phyloP scores from a whole-genome alignment of 2,888 invertebrate genomes.

The Alviniconcha strummeri region DNA sequence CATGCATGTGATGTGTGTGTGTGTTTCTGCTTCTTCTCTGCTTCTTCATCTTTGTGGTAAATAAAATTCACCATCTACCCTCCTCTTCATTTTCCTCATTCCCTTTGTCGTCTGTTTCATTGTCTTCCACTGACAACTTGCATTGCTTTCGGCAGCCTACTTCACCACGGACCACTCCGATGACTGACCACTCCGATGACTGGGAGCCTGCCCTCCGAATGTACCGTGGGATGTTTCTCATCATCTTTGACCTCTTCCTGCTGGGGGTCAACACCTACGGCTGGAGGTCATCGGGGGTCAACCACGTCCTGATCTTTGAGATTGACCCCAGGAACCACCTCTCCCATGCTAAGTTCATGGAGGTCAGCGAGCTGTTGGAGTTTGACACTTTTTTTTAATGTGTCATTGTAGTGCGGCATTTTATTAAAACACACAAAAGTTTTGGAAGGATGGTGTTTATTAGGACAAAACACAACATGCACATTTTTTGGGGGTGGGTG shows the following conservation, averaged over 20 bases:
- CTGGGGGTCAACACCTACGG: conserved; percentile 98
- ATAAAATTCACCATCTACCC: no score
- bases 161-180: conserved; percentile 34
- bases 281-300: conserved; percentile 97
- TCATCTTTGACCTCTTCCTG: conserved; percentile 93
- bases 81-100: no score
- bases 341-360: conserved; percentile 93
- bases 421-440: no score
- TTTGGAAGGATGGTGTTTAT: no score
- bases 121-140: neutral
- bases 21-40: no score
- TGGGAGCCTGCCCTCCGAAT: conserved; percentile 87
- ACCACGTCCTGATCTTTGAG: conserved; percentile 98
- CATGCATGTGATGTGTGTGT: no score
- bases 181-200: conserved; percentile 45
- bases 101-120: no score
- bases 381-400: neutral
- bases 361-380: conserved; percentile 73
- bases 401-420: no score
- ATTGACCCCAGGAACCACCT: conserved; percentile 94
- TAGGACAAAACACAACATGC: no score
- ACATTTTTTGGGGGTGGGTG: no score
- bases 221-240: conserved; percentile 93
- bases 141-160: conserved; percentile 47
- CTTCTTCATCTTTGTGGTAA: no score